phyloP scores from a whole-genome alignment of 2,113 vertebrate genomes.

The Varanus komodoensis region DNA sequence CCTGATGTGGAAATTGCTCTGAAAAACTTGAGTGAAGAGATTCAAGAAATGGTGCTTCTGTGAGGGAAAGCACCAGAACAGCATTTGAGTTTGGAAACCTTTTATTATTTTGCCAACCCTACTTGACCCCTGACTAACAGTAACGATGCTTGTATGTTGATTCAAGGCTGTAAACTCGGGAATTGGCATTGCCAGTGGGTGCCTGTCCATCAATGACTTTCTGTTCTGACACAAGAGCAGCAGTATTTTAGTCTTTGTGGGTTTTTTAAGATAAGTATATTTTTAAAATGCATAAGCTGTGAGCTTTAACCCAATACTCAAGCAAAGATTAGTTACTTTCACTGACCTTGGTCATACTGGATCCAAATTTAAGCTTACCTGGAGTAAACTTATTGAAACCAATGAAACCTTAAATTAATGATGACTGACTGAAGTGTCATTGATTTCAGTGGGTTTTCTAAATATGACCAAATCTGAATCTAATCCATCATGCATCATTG shows the following conservation, averaged over 20 bases:
- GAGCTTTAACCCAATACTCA: constrained; percentile 21
- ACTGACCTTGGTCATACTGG: constrained; percentile 3
- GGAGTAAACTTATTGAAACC: too few species aligned
- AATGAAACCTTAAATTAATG: too few species aligned
- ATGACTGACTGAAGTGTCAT: too few species aligned
- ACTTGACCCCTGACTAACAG: constrained; percentile 4
- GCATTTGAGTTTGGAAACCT: not conserved
- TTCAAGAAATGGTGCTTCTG: constrained; percentile 16
- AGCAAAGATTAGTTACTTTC: constrained; percentile 41
- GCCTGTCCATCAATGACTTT: constrained; percentile 62
- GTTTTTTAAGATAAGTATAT: constrained; percentile 48
- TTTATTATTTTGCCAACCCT: constrained; percentile 50
- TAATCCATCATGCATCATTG: not conserved
- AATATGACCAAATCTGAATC: too few species aligned
- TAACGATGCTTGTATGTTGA: constrained; percentile 45
- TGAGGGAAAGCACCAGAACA: constrained; percentile 10
- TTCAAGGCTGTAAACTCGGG: constrained; percentile 59
- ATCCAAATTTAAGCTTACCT: too few species aligned
- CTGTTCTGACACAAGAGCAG: constrained; percentile 61
- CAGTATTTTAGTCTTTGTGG: constrained; percentile 39
- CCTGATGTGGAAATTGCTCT: constrained; percentile 28
- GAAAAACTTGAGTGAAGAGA: constrained; percentile 4
- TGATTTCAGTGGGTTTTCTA: too few species aligned
- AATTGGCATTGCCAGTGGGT: not conserved
- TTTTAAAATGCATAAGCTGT: constrained; percentile 47